These are phyloP conservation scores for Hyphantria cunea DNA, from an alignment of 1,140 invertebrate species.

Conservation along the genomic window DNA sequence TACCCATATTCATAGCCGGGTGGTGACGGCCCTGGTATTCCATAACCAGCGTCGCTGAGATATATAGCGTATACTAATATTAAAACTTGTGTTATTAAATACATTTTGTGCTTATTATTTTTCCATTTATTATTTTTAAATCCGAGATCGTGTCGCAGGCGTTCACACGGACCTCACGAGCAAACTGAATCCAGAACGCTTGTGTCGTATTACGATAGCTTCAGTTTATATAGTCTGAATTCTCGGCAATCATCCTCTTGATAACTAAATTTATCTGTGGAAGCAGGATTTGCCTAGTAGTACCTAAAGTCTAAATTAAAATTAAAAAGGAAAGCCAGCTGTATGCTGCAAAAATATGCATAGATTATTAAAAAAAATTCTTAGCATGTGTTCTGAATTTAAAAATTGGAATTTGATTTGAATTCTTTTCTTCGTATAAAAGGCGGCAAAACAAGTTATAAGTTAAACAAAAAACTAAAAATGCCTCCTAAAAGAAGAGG, in stretches of 20 bases:
- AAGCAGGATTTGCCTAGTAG: conserved; percentile 39
- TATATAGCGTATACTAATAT: conserved; percentile 51
- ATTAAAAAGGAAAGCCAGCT: conserved; percentile 9
- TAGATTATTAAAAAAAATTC: no score
- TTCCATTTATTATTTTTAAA: conserved; percentile 18
- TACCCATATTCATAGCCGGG: conserved; percentile 42
- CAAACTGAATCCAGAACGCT: conserved; percentile 55
- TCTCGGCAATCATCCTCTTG: conserved; percentile 53
- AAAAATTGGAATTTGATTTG: no score
- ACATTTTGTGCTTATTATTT: conserved; percentile 44
- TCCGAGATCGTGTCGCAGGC: conserved; percentile 46
- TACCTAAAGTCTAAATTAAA: conserved; percentile 6
- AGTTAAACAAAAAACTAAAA: no score
- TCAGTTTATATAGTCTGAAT: conserved; percentile 55
- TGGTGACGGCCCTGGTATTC: conserved; percentile 11
- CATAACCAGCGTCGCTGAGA: conserved; percentile 53
- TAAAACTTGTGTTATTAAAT: conserved; percentile 49
- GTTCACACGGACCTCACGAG: conserved; percentile 47
- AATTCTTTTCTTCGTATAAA: no score
- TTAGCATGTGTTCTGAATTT: no score
- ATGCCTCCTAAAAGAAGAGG: no score
- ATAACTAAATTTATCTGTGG: conserved; percentile 53
- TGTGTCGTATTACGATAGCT: conserved; percentile 43
- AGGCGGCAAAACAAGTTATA: not conserved
- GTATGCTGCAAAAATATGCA: conserved; percentile 12